Evolutionary conservation across 2,888 invertebrate genomes (phyloP).

Genomic region (Dermolepida albohirtum): DNA sequence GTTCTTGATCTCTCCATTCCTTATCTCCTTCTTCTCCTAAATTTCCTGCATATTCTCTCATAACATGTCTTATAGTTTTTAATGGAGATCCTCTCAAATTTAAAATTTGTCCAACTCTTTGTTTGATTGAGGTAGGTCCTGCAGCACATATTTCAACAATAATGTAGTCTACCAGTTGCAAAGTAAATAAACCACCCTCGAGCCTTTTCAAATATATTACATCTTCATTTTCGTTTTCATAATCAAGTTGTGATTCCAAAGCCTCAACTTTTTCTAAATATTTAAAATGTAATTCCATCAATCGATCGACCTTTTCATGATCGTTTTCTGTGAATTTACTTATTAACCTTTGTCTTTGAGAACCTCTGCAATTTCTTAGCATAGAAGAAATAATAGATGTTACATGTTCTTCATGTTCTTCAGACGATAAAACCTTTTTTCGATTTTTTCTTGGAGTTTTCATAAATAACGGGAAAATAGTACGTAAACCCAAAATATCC

Average conservation of each 20-base stretch:
- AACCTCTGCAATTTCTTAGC: slow-evolving; percentile 91
- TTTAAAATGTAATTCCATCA: slow-evolving; percentile 96
- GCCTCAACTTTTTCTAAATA: slow-evolving; percentile 93
- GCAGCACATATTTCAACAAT: slow-evolving; percentile 83
- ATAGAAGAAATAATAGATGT: slow-evolving; percentile 93
- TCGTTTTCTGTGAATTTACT: slow-evolving; percentile 98
- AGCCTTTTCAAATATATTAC: slow-evolving; percentile 89
- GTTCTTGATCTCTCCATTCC: slow-evolving; percentile 88
- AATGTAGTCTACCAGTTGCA: slow-evolving; percentile 94
- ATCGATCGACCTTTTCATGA: slow-evolving; percentile 96
- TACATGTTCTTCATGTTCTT: slow-evolving; percentile 96
- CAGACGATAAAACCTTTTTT: slow-evolving; percentile 82
- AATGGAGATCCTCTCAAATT: slow-evolving; percentile 91
- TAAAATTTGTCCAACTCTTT: slow-evolving; percentile 88
- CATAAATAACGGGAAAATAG: slow-evolving; percentile 99
- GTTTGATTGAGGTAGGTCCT: slow-evolving; percentile 80
- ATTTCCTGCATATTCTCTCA: slow-evolving; percentile 97
- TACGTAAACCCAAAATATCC: slow-evolving; percentile 94
- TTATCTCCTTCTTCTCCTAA: slow-evolving; percentile 90
- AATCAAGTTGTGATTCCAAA: slow-evolving; percentile 82
- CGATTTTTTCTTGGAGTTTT: slow-evolving; percentile 92
- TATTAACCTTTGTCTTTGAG: slow-evolving; percentile 88
- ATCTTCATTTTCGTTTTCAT: slow-evolving; percentile 74
- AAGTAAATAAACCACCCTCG: slow-evolving; percentile 94
- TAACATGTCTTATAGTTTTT: slow-evolving; percentile 92